phyloP scores from a whole-genome alignment of 1,140 invertebrate genomes.

The Temnothorax curvispinosus region DNA sequence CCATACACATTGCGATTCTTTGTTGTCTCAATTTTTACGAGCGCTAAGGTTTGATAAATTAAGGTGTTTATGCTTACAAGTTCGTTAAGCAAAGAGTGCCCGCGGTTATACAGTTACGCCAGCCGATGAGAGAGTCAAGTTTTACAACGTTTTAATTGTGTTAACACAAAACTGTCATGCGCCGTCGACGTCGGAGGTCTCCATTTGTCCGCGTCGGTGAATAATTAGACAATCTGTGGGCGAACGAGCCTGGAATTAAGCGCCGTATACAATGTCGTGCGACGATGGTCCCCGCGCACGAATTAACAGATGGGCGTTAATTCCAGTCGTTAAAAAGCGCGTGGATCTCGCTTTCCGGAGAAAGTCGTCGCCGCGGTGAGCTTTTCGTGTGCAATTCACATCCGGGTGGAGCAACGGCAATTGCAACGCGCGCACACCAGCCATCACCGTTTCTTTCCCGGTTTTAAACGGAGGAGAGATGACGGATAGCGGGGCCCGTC shows the following conservation, averaged over 20 bases:
- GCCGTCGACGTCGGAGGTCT: slow-evolving; percentile 34
- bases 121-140: background rate
- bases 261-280: background rate
- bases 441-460: slow-evolving; percentile 44
- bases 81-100: background rate
- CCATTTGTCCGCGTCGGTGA: slow-evolving; percentile 25
- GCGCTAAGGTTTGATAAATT: background rate
- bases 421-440: slow-evolving; percentile 1
- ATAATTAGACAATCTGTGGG: slow-evolving; percentile 56
- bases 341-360: slow-evolving; percentile 8
- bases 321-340: slow-evolving; percentile 48
- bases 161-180: slow-evolving; percentile 59
- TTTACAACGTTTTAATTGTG: slow-evolving; percentile 55
- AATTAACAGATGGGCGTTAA: slow-evolving; percentile 45
- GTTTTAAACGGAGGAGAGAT: slow-evolving; percentile 72
- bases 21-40: background rate
- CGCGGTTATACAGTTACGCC: background rate
- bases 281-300: slow-evolving; percentile 6
- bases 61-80: background rate
- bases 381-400: slow-evolving; percentile 66
- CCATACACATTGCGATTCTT: background rate
- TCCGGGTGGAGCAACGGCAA: slow-evolving; percentile 50
- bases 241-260: slow-evolving; percentile 36
- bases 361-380: slow-evolving; percentile 61
- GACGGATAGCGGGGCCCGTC: slow-evolving; percentile 75